These are phyloP conservation scores for Geococcyx californianus DNA, from an alignment of 2,113 vertebrate genomes.

Conservation along the genomic window DNA sequence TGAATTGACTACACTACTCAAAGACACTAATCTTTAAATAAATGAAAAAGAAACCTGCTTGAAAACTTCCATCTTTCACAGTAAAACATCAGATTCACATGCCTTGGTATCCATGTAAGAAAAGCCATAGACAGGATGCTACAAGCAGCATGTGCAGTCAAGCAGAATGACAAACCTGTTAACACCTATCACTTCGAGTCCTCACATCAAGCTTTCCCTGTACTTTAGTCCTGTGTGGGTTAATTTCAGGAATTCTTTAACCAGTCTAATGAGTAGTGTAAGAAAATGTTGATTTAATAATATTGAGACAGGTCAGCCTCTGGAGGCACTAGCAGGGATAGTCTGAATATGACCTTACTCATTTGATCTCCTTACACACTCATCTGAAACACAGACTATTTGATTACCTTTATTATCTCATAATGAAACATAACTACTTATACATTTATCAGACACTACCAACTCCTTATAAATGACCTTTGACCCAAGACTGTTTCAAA, in stretches of 20 bases:
- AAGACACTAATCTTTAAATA: background rate
- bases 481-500: conserved; percentile 6
- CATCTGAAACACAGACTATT: background rate
- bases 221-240: background rate
- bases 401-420: background rate
- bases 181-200: background rate
- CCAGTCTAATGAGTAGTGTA: background rate
- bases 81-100: background rate
- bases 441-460: background rate
- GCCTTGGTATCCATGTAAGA: background rate
- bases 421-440: conserved; percentile 4
- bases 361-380: background rate
- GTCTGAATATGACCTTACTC: background rate
- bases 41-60: background rate
- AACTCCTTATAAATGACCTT: conserved; percentile 24
- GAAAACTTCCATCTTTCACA: background rate
- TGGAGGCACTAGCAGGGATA: background rate
- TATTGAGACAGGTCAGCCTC: background rate
- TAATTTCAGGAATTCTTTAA: background rate
- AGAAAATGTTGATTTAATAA: background rate
- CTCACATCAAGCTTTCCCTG: background rate
- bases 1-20: background rate
- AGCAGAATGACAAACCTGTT: background rate
- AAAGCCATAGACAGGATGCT: background rate
- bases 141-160: background rate